phyloP scores from a whole-genome alignment of 1,140 invertebrate genomes.

The Tribolium madens region DNA sequence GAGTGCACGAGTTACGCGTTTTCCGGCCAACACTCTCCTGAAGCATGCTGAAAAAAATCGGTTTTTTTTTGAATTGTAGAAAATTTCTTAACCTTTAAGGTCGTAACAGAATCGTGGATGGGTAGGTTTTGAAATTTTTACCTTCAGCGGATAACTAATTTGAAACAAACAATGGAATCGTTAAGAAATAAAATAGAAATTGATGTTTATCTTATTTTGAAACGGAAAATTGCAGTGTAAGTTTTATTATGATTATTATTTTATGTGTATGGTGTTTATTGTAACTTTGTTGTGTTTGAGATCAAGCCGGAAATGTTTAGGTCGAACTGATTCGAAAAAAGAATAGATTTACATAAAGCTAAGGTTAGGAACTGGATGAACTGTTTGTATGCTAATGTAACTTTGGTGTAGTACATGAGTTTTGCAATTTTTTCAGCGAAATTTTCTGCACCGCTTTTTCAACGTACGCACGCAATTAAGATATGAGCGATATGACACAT shows the following conservation, averaged over 20 bases:
- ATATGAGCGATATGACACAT: constrained; percentile 8
- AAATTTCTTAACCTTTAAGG: constrained; percentile 2
- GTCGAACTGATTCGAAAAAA: constrained; percentile 5
- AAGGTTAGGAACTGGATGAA: constrained; percentile 15
- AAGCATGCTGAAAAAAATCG: constrained; percentile 76
- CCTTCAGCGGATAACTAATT: constrained; percentile 35
- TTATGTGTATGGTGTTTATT: background rate
- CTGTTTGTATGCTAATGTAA: constrained; percentile 16
- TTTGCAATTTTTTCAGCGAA: constrained; percentile 22
- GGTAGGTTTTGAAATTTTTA: constrained; percentile 27
- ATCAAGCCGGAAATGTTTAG: background rate
- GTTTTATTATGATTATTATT: constrained; percentile 9
- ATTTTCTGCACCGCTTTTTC: constrained; percentile 34
- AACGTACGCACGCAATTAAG: constrained; percentile 13
- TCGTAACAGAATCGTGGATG: constrained; percentile 10
- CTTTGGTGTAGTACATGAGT: constrained; percentile 1
- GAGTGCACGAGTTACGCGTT: constrained; percentile 74
- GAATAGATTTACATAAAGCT: constrained; percentile 7
- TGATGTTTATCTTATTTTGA: constrained; percentile 33
- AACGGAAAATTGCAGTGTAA: constrained; percentile 24
- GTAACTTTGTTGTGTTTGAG: background rate
- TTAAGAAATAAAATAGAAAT: constrained; percentile 38
- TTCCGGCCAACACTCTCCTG: constrained; percentile 77
- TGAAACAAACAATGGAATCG: constrained; percentile 24
- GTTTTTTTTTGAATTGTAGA: too few relatives aligned